phyloP scores from a whole-genome alignment of 2,888 invertebrate genomes.

The Lumbricus terrestris region DNA sequence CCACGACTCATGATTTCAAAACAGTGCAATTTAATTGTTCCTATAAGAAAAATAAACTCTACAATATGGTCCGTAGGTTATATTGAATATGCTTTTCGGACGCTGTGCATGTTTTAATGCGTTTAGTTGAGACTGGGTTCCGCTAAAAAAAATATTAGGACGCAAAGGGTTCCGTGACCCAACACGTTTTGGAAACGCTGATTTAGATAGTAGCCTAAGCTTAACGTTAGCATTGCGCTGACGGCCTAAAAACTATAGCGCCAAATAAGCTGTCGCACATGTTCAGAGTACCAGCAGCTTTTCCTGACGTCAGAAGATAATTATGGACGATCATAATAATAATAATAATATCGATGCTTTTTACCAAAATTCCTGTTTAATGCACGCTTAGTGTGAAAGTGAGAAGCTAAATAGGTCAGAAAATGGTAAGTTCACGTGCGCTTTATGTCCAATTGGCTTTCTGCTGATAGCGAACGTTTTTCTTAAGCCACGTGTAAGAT shows the following conservation, averaged over 20 bases:
- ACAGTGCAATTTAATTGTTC: no score
- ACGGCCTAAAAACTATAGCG: not conserved
- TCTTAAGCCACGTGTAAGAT: not conserved
- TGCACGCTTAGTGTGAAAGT: not conserved
- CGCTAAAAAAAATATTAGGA: no score
- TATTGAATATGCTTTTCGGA: no score
- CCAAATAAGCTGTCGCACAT: not conserved
- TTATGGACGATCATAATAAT: constrained; percentile 3
- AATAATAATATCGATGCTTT: not conserved
- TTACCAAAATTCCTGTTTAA: not conserved
- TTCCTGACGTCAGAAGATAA: not conserved
- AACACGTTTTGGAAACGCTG: no score
- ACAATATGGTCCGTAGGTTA: no score
- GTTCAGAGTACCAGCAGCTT: not conserved
- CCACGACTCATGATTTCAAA: no score
- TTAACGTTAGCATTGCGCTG: no score
- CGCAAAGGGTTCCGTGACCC: no score
- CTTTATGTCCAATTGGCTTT: not conserved
- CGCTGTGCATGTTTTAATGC: no score
- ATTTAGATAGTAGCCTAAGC: no score
- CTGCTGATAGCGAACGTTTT: not conserved
- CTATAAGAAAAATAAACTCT: no score
- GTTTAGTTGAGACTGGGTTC: no score
- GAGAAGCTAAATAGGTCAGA: not conserved
- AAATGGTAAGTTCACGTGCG: not conserved